Evolutionary conservation across 2,888 invertebrate species (phyloP).

Genomic region (Fragum fragum): DNA sequence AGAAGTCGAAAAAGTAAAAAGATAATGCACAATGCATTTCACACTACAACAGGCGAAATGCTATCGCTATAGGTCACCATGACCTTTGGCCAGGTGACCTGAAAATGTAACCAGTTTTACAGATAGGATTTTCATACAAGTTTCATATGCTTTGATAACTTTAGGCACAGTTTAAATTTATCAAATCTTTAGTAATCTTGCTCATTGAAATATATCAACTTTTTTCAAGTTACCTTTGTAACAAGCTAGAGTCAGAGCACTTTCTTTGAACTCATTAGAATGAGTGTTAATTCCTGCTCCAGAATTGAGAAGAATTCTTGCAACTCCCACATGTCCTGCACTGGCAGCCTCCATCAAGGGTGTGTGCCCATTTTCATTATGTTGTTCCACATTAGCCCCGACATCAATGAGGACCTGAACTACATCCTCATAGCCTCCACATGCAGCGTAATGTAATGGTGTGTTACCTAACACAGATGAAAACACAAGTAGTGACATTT

Average conservation of each 20-base stretch:
- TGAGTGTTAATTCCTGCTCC: conserved; percentile 99
- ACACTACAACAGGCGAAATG: too few species aligned
- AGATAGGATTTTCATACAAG: too few species aligned
- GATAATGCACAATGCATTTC: too few species aligned
- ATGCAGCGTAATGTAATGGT: conserved; percentile 96
- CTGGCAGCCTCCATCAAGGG: conserved; percentile 90
- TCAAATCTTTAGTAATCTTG: too few species aligned
- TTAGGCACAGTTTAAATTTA: too few species aligned
- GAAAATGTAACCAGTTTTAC: too few species aligned
- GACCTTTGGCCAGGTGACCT: too few species aligned
- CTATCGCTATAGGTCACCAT: too few species aligned
- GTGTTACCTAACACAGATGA: conserved; percentile 88
- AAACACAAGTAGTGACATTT: too few species aligned
- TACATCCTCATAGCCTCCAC: conserved; percentile 91
- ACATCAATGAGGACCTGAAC: conserved; percentile 95
- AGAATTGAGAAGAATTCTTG: conserved; percentile 93
- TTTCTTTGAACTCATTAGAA: conserved; percentile 99
- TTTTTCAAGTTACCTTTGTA: conserved; percentile 95
- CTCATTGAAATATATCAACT: too few species aligned
- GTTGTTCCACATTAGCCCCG: conserved; percentile 98
- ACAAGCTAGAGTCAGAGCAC: conserved; percentile 97
- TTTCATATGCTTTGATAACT: too few species aligned
- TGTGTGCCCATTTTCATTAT: conserved; percentile 99
- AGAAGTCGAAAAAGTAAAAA: too few species aligned
- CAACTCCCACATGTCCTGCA: conserved; percentile 87